Percentiles rank a stretch among this genome's conserved stretches.
These are phyloP conservation scores for Otolemur garnettii DNA, from an alignment of 2,113 vertebrate genomes.

Conservation along the genomic window DNA sequence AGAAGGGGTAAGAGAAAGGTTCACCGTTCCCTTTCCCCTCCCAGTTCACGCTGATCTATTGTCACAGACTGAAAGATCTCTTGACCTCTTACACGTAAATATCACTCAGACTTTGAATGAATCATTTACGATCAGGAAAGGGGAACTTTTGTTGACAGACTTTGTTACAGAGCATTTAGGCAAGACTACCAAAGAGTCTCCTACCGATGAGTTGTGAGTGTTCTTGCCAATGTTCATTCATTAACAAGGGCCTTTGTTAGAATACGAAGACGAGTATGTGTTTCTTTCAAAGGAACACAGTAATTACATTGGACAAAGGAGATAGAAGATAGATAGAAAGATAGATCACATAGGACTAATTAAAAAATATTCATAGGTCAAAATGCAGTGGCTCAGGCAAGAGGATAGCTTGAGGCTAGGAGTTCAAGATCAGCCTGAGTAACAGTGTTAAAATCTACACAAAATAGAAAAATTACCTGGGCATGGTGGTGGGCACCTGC, in stretches of 20 bases:
- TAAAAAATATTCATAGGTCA: background rate
- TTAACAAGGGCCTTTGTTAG: background rate
- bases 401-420: too few relatives aligned
- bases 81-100: background rate
- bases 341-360: background rate
- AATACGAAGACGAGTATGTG: background rate
- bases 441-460: too few relatives aligned
- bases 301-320: background rate
- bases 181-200: background rate
- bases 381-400: too few relatives aligned
- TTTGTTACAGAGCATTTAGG: background rate
- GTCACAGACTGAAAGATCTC: background rate
- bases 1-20: background rate
- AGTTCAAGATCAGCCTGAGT: too few relatives aligned
- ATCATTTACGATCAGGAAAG: slow-evolving; percentile 6
- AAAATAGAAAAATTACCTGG: too few relatives aligned
- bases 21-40: background rate
- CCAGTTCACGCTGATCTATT: background rate
- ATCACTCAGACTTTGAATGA: background rate
- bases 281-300: background rate
- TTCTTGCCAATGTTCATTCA: background rate
- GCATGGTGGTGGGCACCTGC: too few relatives aligned
- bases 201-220: background rate
- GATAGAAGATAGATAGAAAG: background rate
- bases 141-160: background rate